Evolutionary conservation across 2,113 vertebrate species (phyloP), one percentile per base, ranked within the genome.

Genomic region (Gymnocephalus cernua): DNA sequence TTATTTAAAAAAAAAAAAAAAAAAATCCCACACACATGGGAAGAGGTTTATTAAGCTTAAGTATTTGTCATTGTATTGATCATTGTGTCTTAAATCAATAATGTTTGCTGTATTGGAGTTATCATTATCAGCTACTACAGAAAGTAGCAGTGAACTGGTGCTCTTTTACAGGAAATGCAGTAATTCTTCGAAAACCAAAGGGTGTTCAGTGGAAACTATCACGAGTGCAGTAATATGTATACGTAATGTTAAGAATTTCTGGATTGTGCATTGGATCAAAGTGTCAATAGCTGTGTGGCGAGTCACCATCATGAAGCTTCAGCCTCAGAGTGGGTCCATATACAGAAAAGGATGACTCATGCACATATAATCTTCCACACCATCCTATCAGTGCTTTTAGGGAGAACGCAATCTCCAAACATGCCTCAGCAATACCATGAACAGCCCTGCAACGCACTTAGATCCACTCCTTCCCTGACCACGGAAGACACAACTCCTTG

Each of bases 271-370:
- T 77, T 70, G 74, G 89, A 90, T 93, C 85, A 91, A 85, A 87
- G 81, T 82, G 86, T 84, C 90, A 91, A 88, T 89, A 88, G 91
- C 90, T 81, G 74, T 56, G 83, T 71, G 77, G 85, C 82, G 74
- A 89, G 79, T 91, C 91, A 88, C 83, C 86, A 74, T 82, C 84
- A 88, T 80, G 82, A 92, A 89, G 84, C 78, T 86, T 70, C 25
- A 45, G 83, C 79, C 74, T 77, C 73, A 32, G 82, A 86, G 74
- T 62, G 77, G 85, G 72, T 83, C 83, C 89, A 84, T 83, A 90
- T 88, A 88, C 83, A 92, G 86, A 83, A 81, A 77, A 51, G 21
- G 87, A 88, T 90, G 91, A 93, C 77, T 93, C 93, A 93, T 77
- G 84, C 79, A 74, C 84, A 88, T 89, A 92, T 92, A 86, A 91